These are phyloP conservation scores for Amphiprion ocellaris DNA, from an alignment of 2,113 vertebrate species.

Conservation along the genomic window DNA sequence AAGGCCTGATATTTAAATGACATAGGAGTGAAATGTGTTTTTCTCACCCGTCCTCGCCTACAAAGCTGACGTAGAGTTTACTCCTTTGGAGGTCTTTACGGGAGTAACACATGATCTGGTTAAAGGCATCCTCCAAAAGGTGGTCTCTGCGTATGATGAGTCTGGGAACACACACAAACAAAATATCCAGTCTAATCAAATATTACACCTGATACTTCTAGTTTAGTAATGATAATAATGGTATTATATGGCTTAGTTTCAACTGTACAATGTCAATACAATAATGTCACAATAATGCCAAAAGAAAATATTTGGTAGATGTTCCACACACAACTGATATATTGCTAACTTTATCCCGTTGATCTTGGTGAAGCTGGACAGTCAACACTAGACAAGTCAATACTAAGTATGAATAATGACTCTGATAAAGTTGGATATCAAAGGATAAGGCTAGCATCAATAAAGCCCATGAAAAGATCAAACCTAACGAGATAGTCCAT, in stretches of 20 bases:
- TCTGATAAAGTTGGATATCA: not conserved
- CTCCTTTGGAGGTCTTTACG: slow-evolving; percentile 98
- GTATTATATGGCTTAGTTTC: no score
- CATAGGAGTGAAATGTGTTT: slow-evolving; percentile 16
- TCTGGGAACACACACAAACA: slow-evolving; percentile 76
- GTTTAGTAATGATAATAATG: no score
- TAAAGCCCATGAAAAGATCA: not conserved
- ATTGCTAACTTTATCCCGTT: no score
- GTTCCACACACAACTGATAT: no score
- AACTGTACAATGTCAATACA: no score
- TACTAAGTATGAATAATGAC: no score
- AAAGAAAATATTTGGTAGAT: no score
- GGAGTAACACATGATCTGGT: slow-evolving; percentile 99
- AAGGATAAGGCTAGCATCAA: not conserved
- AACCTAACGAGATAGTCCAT: not conserved
- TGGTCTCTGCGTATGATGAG: slow-evolving; percentile 98
- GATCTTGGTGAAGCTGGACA: not conserved
- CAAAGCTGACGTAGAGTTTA: slow-evolving; percentile 97
- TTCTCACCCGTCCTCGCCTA: slow-evolving; percentile 98
- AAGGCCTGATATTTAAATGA: not conserved
- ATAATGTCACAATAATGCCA: no score
- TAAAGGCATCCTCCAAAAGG: slow-evolving; percentile 97
- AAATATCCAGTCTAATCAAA: not conserved
- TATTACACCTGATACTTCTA: no score
- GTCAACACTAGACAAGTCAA: not conserved